Conservation (phyloP, 2,113 vertebrate species). For the Panthera leo region DNA sequence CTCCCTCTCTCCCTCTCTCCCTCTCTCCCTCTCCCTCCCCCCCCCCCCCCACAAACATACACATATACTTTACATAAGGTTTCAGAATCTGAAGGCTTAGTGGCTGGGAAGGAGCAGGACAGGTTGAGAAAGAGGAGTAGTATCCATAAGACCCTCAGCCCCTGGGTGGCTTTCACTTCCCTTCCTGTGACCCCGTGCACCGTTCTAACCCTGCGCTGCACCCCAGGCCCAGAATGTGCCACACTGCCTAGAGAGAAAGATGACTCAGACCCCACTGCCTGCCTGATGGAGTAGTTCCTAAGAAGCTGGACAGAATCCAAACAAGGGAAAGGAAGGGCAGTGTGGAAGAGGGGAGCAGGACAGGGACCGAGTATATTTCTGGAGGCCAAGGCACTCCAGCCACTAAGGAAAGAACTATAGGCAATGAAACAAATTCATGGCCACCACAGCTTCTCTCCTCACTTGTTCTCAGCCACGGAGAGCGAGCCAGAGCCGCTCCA, state of each 20-base stretch:
- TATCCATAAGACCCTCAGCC: not conserved
- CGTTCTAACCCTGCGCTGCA: not conserved
- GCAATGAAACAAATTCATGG: not conserved
- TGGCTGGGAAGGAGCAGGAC: not conserved
- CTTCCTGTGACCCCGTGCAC: not conserved
- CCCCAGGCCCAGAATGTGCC: not conserved
- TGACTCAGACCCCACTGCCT: conserved; percentile 37
- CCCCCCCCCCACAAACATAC: not conserved
- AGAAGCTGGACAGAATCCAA: conserved; percentile 31
- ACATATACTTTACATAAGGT: not conserved
- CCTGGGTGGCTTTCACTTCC: not conserved
- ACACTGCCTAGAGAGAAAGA: not conserved
- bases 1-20: accelerated
- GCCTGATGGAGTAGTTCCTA: not conserved
- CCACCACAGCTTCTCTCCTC: not conserved
- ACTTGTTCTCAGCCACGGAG: not conserved
- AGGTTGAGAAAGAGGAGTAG: not conserved
- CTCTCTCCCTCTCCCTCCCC: too few relatives aligned
- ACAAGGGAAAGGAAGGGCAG: not conserved
- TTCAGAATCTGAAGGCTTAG: not conserved
- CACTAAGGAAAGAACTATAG: not conserved
- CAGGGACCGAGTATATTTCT: not conserved
- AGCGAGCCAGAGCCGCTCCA: not conserved
- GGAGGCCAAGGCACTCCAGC: not conserved
- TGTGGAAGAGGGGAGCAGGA: not conserved